Percentiles rank a stretch among this genome's conserved stretches.
Evolutionary conservation across 2,113 vertebrate species (phyloP).

Genomic region (Thamnophis sirtalis): DNA sequence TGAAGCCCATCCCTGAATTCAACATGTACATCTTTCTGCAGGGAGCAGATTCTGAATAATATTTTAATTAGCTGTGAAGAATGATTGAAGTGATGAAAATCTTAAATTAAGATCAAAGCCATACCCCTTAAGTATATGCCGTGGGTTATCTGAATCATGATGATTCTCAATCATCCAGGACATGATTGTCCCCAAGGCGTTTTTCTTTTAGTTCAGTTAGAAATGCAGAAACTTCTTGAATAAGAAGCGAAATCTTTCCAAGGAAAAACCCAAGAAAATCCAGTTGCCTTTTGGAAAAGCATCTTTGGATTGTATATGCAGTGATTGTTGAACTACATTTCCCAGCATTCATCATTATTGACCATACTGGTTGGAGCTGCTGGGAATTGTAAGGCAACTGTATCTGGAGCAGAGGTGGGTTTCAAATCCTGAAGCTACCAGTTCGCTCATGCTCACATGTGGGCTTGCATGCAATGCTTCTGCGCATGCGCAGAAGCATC

Average conservation of each 20-base stretch:
- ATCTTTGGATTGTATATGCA: not conserved
- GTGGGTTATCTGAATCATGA: not conserved
- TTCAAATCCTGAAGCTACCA: no score
- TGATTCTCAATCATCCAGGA: not conserved
- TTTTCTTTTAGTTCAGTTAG: not conserved
- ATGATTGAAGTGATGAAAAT: not conserved
- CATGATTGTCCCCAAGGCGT: not conserved
- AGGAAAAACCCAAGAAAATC: not conserved
- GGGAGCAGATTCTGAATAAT: not conserved
- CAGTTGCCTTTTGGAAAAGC: not conserved
- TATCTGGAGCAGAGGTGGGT: not conserved
- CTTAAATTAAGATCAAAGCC: not conserved
- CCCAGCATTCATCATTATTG: not conserved
- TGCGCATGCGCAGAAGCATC: no score
- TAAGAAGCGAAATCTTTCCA: not conserved
- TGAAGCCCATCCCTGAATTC: not conserved
- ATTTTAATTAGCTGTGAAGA: not conserved
- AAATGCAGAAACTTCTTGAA: not conserved
- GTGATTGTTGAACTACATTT: not conserved
- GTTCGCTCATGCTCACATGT: no score
- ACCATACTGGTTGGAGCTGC: not conserved
- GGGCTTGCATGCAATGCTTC: no score
- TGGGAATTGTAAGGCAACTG: not conserved
- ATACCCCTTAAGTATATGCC: not conserved
- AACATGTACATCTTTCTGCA: not conserved